Base-by-base conservation (phyloP, 2,888 invertebrate species). In the Zonitis immaculata region DNA sequence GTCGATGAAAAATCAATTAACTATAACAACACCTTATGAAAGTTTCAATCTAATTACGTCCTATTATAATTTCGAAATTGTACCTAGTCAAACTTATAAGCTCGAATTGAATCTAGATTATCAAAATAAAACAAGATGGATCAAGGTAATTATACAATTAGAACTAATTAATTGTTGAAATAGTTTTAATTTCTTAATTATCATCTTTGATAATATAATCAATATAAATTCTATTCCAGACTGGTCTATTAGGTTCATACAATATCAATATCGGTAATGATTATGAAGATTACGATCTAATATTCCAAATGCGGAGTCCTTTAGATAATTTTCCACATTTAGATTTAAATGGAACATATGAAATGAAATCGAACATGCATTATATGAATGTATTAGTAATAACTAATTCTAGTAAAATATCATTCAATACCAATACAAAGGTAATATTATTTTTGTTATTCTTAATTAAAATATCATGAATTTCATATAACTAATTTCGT, bases 1-100 rank as follows among this genome's bases (percentile, higher is more conserved):
- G 55, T 70, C 75, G 44, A 78, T 82, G 59, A 78, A 78, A 51
- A 86, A 86, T 70, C 76, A 80, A 9, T 67, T 86, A 11, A 78
- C 77, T 50, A 64, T 86, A 1, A 75, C 72, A 7, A 81, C 84
- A 0, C 83, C 85, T 0, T 85, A 82, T 54, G 51, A 63, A 4
- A 66, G 60, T 26, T 75, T 73, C 54, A 75, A 76, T 57, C 77
- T 80, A 56, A 71, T 84, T 16, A 78, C 75, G 51, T 81, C 80
- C 0, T 70, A 76, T 28, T 78, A 79, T 43, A 73, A 79, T 42
- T 77, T 84, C 51, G 70, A 76, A 48, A 61, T 81, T 1, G 72
- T 78, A 64, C 66, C 76, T 61, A 69, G 78, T 58, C 62, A 75
- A 53, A 68, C 71, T 51, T 80, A 82, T 59, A 68, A 78, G 12